These are phyloP conservation scores for Coendou prehensilis DNA, from an alignment of 2,797 vertebrate genomes.

Conservation along the genomic window DNA sequence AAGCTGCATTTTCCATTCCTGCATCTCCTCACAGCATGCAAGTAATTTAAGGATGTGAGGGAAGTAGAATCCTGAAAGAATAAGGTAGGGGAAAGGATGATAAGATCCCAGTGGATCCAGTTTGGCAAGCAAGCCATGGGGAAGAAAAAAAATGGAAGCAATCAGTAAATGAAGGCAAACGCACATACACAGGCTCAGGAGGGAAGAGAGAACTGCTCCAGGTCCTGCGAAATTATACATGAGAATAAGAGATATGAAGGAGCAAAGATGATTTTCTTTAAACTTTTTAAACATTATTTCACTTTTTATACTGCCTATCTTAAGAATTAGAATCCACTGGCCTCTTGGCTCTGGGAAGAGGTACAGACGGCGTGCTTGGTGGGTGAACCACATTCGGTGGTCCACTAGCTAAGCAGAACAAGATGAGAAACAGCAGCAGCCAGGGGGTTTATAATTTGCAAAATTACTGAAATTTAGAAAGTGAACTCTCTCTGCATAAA, in stretches of 20 bases:
- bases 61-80: not conserved
- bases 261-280: not conserved
- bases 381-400: rapidly evolving
- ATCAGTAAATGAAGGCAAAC: not conserved
- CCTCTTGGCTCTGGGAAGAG: not conserved
- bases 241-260: not conserved
- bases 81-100: not conserved
- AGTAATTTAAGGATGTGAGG: not conserved
- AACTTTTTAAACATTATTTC: slow-evolving; percentile 16
- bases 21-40: not conserved
- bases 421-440: not conserved
- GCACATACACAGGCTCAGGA: not conserved
- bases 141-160: not conserved
- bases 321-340: not conserved
- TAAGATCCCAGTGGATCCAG: not conserved
- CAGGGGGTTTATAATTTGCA: not conserved
- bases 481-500: not conserved
- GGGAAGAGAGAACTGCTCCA: not conserved
- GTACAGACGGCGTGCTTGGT: not conserved
- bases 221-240: not conserved
- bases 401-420: not conserved
- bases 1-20: not conserved
- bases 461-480: not conserved
- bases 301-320: not conserved
- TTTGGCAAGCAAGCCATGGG: not conserved